Evolutionary conservation across 2,797 vertebrate genomes (phyloP).

Genomic region (Pogonophryne albipinna): DNA sequence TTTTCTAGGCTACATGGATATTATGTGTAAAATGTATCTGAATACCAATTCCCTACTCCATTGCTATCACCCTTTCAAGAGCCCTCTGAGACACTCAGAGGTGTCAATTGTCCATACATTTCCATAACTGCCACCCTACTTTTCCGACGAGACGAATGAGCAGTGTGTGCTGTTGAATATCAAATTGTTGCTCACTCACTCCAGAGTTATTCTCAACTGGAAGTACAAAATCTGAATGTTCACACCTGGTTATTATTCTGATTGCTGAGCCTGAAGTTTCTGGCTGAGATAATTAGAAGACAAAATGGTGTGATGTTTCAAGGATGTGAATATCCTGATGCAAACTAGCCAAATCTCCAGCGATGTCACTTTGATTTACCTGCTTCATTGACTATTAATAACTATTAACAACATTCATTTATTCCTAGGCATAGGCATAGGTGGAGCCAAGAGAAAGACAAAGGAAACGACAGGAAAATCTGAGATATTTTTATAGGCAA

Average conservation of each 20-base stretch:
- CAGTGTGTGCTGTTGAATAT: conserved; percentile 10
- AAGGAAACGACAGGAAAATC: not conserved
- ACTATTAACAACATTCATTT: not conserved
- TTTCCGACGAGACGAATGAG: not conserved
- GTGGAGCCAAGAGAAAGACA: too few species aligned
- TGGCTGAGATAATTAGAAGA: not conserved
- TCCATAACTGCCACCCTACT: conserved; percentile 14
- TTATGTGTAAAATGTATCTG: conserved; percentile 5
- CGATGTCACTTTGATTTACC: too few species aligned
- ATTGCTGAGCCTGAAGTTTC: not conserved
- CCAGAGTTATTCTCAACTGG: not conserved
- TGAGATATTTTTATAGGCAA: not conserved
- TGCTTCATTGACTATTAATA: too few species aligned
- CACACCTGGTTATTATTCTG: not conserved
- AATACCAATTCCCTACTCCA: conserved; percentile 5
- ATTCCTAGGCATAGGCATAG: too few species aligned
- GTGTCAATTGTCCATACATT: conserved; percentile 21
- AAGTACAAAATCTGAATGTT: not conserved
- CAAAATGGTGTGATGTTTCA: not conserved
- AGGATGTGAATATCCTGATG: not conserved
- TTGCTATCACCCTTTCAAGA: conserved; percentile 4
- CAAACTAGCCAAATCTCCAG: too few species aligned
- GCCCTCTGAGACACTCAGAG: conserved; percentile 9
- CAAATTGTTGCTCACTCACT: not conserved
- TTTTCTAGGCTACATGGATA: not conserved